These are phyloP conservation scores for Drosophila emarginata DNA, from an alignment of 2,888 invertebrate genomes.

Conservation along the genomic window DNA sequence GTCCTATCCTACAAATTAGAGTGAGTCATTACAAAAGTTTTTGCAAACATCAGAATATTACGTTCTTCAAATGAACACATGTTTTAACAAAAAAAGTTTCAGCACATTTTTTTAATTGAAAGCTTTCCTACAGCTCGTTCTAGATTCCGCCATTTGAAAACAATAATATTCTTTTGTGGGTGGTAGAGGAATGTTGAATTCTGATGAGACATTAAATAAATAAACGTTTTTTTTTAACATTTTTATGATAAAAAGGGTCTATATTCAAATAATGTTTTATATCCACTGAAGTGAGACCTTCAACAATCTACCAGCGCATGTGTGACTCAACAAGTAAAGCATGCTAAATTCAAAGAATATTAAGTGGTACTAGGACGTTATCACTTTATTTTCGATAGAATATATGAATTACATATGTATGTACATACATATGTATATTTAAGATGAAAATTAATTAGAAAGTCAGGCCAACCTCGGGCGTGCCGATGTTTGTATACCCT, in stretches of 20 bases:
- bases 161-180: not conserved
- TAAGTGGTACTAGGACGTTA: too few relatives aligned
- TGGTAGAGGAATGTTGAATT: not conserved
- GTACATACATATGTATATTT: too few relatives aligned
- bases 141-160: not conserved
- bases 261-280: too few relatives aligned
- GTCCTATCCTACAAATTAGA: not conserved
- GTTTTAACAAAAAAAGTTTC: slow-evolving; percentile 2
- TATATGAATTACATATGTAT: too few relatives aligned
- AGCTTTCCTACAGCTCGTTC: not conserved
- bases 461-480: too few relatives aligned
- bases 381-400: too few relatives aligned
- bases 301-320: too few relatives aligned
- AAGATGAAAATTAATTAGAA: too few relatives aligned
- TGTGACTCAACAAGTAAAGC: too few relatives aligned
- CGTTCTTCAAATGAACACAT: not conserved
- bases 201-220: slow-evolving; percentile 3
- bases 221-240: not conserved
- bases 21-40: not conserved
- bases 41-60: not conserved
- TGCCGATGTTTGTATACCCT: too few relatives aligned
- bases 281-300: too few relatives aligned
- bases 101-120: slow-evolving; percentile 2
- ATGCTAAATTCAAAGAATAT: too few relatives aligned
- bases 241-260: not conserved